Percentiles rank a stretch among this genome's conserved stretches.
phyloP scores from a whole-genome alignment of 2,888 invertebrate species.

The Pterostichus madidus region DNA sequence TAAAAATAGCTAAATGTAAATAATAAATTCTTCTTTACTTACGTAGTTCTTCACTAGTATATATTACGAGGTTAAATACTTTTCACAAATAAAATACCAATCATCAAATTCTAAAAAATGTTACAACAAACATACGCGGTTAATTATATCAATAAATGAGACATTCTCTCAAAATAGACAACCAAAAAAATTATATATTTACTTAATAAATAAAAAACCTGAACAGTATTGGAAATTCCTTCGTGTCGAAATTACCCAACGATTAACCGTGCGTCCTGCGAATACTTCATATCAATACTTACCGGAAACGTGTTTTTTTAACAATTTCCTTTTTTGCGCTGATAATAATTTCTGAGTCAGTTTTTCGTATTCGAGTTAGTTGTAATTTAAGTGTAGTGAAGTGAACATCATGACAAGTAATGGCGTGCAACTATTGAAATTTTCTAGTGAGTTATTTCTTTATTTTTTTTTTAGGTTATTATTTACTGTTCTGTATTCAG shows the following conservation, averaged over 20 bases:
- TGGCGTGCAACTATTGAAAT: conserved; percentile 19
- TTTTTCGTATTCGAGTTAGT: conserved; percentile 12
- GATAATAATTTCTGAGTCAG: conserved; percentile 36
- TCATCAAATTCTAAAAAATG: conserved; percentile 27
- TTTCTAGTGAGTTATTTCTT: conserved; percentile 29
- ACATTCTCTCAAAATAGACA: conserved; percentile 24
- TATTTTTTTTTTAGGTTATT: neutral
- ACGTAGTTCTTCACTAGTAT: conserved; percentile 28
- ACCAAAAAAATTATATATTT: conserved; percentile 8
- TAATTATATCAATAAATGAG: conserved; percentile 10
- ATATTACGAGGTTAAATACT: conserved; percentile 51
- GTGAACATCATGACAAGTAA: conserved; percentile 27
- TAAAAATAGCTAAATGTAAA: conserved; percentile 44
- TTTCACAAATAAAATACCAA: conserved; percentile 44
- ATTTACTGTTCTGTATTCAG: no score
- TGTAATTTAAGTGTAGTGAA: conserved; percentile 17
- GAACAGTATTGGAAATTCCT: conserved; percentile 8
- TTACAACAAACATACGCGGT: conserved; percentile 5
- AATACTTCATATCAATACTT: neutral
- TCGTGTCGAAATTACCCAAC: conserved; percentile 4
- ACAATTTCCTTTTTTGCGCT: conserved; percentile 17
- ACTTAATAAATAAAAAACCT: conserved; percentile 22
- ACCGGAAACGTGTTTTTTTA: conserved; percentile 32
- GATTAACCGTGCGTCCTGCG: conserved; percentile 10
- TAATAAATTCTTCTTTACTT: conserved; percentile 27